Evolutionary conservation across 2,797 vertebrate genomes (phyloP), one percentile per base, ranked within the genome.

Genomic region (Spinibarbus caldwelli): DNA sequence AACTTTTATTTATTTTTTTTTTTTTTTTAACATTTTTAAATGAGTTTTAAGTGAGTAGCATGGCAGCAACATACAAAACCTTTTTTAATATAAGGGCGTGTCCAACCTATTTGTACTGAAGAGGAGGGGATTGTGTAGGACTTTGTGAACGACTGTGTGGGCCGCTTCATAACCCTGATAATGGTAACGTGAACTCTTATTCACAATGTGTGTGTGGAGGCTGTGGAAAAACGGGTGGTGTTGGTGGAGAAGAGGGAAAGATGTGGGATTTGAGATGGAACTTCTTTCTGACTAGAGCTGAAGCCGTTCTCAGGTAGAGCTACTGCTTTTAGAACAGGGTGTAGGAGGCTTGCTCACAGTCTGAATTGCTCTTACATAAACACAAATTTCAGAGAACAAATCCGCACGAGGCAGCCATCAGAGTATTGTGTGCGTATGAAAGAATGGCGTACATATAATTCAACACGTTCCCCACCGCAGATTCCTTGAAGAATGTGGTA

Each of bases 321-420:
- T 73, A 19, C 87, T 84, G 80, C 83, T 86, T 89, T 89, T 87
- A 90, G 86, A 70, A 79, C 49, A 85, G 88, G 78, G 85, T 86
- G 90, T 90, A 86, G 90, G 90, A 86, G 90, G 82, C 64, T 54
- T 76, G 66, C 82, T 64, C 71, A 71, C 73, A 83, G 82, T 79
- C 87, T 81, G 36, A 88, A 71, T 86, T 66, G 72, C 83, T 89
- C 87, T 92, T 92, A 90, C 72, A 81, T 92, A 89, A 91, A 92
- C 71, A 70, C 85, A 70, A 64, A 82, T 90, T 87, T 82, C 88
- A 78, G 76, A 90, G 89, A 82, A 87, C 87, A 87, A 72, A 86
- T 70, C 43, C 67, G 77, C 89, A 87, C 78, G 3, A 80, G 90
- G 87, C 85, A 89, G 78, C 54, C 80, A 79, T 90, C 71, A 4